Base-by-base conservation (phyloP, 2,113 vertebrate genomes). In the Ornithorhynchus anatinus region DNA sequence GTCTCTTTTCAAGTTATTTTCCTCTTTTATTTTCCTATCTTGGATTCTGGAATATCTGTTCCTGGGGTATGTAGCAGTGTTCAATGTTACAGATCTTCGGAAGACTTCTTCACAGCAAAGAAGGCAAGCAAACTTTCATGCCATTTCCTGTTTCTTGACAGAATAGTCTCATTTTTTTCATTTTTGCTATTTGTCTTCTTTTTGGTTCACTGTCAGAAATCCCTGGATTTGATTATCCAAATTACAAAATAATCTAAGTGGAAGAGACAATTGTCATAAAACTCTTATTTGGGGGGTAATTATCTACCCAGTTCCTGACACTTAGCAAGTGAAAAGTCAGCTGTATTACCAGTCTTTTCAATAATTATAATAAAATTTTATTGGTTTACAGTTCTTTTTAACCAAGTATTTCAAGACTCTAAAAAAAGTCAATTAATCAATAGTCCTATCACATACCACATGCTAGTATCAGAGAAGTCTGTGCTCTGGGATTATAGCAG, bases 11-110 rank as follows among this genome's bases (percentile, higher is more conserved):
- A 75, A 61, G 68, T 76, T 81, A 50, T 47, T 44, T 74, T 72
- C 5, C 16, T 25, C 80, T 69, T 47, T 40, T 82, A 23, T 73
- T 72, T 90, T 89, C 81, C 82, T 82, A 33, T 35, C 57, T 69
- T 77, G 75, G 80, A 80, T 80, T 75, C 83, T 69, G 77, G 54
- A 75, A 50, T 67, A 76, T 53, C 73, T 76, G 59, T 69, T 65
- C 67, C 67, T 78, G 69, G 59, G 66, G 76, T 76, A 69, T 66
- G 62, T 2, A 43, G 72, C 53, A 25, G 10, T 60, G 53, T 5
- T 2, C 67, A 37, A 59, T 35, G 53, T 67, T 77, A 45, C 61
- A 75, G 39, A 73, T 76, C 66, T 64, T 44, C 9, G 1, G 29
- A 66, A 59, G 50, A 72, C 45, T 74, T 69, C 47, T 81, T 66